These are phyloP conservation scores for Glyptemys insculpta DNA, from an alignment of 2,797 vertebrate species.

Conservation along the genomic window DNA sequence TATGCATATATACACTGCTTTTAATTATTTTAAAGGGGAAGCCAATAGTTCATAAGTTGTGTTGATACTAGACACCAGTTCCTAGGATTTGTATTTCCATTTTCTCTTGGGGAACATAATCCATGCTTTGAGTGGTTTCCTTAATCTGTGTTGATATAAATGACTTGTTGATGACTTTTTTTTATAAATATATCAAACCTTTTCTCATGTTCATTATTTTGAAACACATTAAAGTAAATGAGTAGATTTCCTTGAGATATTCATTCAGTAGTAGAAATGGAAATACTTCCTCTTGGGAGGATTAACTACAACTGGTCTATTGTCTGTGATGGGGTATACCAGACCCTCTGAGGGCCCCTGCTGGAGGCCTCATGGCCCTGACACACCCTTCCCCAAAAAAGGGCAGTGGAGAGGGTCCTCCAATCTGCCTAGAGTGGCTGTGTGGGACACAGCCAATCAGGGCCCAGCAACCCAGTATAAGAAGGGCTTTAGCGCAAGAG, in stretches of 20 bases:
- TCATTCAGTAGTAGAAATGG: slow-evolving; percentile 20
- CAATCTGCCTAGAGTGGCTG: too few relatives aligned
- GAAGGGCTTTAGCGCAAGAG: too few relatives aligned
- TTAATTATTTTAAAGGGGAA: slow-evolving; percentile 4
- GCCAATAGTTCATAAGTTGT: not conserved
- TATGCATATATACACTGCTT: not conserved
- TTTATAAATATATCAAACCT: slow-evolving; percentile 8
- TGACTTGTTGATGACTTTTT: slow-evolving; percentile 54
- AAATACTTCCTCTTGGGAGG: slow-evolving; percentile 42
- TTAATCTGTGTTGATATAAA: slow-evolving; percentile 36
- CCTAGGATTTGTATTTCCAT: not conserved
- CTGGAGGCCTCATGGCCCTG: too few relatives aligned
- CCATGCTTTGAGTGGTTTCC: slow-evolving; percentile 13
- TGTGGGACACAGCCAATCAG: too few relatives aligned
- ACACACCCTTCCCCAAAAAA: too few relatives aligned
- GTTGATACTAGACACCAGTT: slow-evolving; percentile 38
- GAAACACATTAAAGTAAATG: not conserved
- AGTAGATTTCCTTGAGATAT: slow-evolving; percentile 25
- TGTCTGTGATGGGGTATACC: too few relatives aligned
- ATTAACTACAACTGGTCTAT: not conserved
- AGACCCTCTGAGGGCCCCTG: too few relatives aligned
- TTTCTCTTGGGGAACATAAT: slow-evolving; percentile 47
- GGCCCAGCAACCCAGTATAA: too few relatives aligned
- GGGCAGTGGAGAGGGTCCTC: too few relatives aligned
- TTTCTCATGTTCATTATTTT: slow-evolving; percentile 40